These are phyloP conservation scores for Phymanthus crucifer DNA, from an alignment of 92 coral and sea anemone species.

Conservation along the genomic window DNA sequence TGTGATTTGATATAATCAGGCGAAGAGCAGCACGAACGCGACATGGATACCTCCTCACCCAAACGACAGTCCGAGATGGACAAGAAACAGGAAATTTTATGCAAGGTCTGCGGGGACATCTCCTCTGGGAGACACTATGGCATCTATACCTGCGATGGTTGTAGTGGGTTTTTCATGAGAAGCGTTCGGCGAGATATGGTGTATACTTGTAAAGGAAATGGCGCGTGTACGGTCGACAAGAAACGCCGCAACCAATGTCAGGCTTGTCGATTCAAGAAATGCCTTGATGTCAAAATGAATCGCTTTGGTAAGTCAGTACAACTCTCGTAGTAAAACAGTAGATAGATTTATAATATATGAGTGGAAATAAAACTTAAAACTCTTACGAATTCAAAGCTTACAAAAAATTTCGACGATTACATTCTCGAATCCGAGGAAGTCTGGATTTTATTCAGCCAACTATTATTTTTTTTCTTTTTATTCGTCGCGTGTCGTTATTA, in stretches of 20 bases:
- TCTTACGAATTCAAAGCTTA: neutral
- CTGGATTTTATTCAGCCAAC: neutral
- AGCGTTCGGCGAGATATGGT: conserved; percentile 98
- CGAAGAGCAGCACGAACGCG: conserved; percentile 26
- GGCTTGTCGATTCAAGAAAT: conserved; percentile 97
- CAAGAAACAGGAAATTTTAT: conserved; percentile 85
- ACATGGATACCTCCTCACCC: conserved; percentile 77
- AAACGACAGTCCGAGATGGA: conserved; percentile 60
- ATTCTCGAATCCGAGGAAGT: neutral
- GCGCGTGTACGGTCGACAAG: conserved; percentile 92
- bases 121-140: conserved; percentile 98
- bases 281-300: conserved; percentile 98
- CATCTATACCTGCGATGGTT: conserved; percentile 94
- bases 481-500: neutral
- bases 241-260: conserved; percentile 96
- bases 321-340: too few relatives aligned
- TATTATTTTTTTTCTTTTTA: neutral
- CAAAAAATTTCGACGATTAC: neutral
- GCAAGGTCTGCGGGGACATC: conserved; percentile 97
- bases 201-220: conserved; percentile 96
- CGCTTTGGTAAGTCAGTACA: conserved; percentile 98
- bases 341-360: too few relatives aligned
- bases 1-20: conserved; percentile 20
- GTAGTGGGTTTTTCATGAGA: conserved; percentile 96
- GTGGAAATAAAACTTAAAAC: too few relatives aligned